A percentile compares a stretch with the other conserved stretches of the same genome.
These are phyloP conservation scores for Monochamus saltuarius DNA, from an alignment of 1,140 invertebrate species.

Conservation along the genomic window DNA sequence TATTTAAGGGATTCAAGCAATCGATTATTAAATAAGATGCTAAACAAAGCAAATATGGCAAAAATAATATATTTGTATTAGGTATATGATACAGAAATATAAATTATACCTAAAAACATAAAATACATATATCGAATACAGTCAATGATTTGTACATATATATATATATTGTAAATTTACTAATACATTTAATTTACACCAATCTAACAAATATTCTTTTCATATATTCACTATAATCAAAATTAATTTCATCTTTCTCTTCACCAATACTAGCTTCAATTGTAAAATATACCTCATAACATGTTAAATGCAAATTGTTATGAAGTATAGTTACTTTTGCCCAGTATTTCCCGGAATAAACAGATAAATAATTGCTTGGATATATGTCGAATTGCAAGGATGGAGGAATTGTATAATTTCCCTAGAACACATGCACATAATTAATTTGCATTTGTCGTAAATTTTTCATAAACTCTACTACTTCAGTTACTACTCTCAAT, in stretches of 20 bases:
- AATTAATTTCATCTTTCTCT: not conserved
- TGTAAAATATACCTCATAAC: slow-evolving; percentile 4
- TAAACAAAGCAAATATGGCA: too few relatives aligned
- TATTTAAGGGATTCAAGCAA: too few relatives aligned
- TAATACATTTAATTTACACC: not conserved
- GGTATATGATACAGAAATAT: too few relatives aligned
- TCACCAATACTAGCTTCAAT: not conserved
- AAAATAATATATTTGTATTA: too few relatives aligned
- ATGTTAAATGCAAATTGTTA: not conserved
- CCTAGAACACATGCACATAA: slow-evolving; percentile 24
- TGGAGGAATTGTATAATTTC: slow-evolving; percentile 30
- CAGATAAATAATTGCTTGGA: not conserved
- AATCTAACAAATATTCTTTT: not conserved
- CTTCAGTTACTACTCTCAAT: too few relatives aligned
- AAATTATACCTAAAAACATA: not conserved
- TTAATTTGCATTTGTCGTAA: too few relatives aligned
- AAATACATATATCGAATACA: not conserved
- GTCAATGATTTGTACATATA: not conserved
- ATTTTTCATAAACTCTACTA: not conserved
- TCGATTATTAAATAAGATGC: too few relatives aligned
- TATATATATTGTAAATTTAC: not conserved
- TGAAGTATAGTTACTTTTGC: not conserved
- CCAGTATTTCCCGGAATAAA: slow-evolving; percentile 1
- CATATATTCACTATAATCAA: not conserved
- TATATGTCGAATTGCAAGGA: not conserved